Base-by-base conservation (phyloP, 1,140 invertebrate genomes). In the Leptonema lineaticorne region DNA sequence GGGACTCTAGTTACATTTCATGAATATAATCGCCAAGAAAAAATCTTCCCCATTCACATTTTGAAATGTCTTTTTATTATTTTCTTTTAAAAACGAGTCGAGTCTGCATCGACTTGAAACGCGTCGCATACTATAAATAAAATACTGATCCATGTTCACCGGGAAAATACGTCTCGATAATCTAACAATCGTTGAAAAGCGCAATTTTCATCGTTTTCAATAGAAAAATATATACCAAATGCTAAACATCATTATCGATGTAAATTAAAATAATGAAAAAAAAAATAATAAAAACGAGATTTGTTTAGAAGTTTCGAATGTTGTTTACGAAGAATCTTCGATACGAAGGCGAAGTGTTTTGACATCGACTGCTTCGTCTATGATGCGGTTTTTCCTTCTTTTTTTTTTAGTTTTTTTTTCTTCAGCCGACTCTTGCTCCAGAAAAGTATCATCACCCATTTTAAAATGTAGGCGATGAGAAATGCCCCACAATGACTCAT, bases 101-200 rank as follows among this genome's bases (percentile, higher is more conserved):
- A 53, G 50, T 53, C 50, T 53, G 50, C 20, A 53, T 20, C 16
- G 5, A 3, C 37, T 53, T 24, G 24, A 24, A 22, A 18, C 7
- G 18, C 50, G 50, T 26, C 27, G 22, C 50, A 53, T 24, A 53
- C 50, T 53, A 53, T 53, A 53, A 53, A 53, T 53, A 53, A 26
- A 53, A 26, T 24, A n/a, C 50, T 24, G 27, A 53, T 53, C 50
- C 27, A 53, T 8, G 20, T 14, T 26, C 50, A 53, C 18, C 22
- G 50, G 50, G 50, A 53, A 53, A 53, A 18, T 53, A 20, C 50
- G 22, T 26, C 27, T 53, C 50, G 22, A 24, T 53, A 20, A 53
- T 24, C 50, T 24, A 5, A 14, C n/a, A n/a, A n/a, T n/a, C n/a
- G n/a, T 24, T 53, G 50, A 53, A 53, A 53, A 53, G 50, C 18